Base-by-base conservation (phyloP, 2,888 invertebrate genomes). In the Yponomeuta sedellus region DNA sequence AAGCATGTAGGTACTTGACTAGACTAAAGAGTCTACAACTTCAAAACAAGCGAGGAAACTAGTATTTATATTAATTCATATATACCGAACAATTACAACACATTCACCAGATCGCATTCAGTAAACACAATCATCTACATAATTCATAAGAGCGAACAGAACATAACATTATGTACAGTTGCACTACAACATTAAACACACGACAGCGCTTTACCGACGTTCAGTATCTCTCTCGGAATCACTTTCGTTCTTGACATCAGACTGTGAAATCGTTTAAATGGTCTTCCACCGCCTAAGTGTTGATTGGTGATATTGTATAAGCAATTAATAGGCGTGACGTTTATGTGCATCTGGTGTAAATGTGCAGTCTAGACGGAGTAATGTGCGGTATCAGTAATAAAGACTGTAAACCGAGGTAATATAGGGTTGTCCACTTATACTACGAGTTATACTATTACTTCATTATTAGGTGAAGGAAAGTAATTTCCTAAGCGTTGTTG, bases 301-400 rank as follows among this genome's bases (percentile, higher is more conserved):
- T 74, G 70, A 71, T 77, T 75, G 72, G 74, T 74, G 75, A 76
- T 76, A 78, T 82, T 82, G 81, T 74, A 75, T 77, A 80, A 80
- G 69, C 74, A 71, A 72, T 71, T 61, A 61, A 74, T 69, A 73
- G 70, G 70, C 70, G 72, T 71, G 74, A 74, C 71, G 67, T 74
- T 73, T 72, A 72, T 73, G 76, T 77, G 74, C 70, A 79, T 75
- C 75, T 68, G 67, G 71, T 71, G 69, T 72, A 71, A 73, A 72
- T 75, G 77, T 73, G 72, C 73, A 74, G 81, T 82, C 83, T 85
- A 86, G 83, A 85, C 83, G 72, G 75, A 73, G 76, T 81, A 85
- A 16, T 52, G 44, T 44, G 44, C 44, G 44, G 44, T 44, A 12
- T 44, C 12, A 10, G 8, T 52, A 16, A 16, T 52, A 85, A 82